Evolutionary conservation across 2,797 vertebrate genomes (phyloP), one percentile per base, ranked within the genome.

Genomic region (Staurois parvus): DNA sequence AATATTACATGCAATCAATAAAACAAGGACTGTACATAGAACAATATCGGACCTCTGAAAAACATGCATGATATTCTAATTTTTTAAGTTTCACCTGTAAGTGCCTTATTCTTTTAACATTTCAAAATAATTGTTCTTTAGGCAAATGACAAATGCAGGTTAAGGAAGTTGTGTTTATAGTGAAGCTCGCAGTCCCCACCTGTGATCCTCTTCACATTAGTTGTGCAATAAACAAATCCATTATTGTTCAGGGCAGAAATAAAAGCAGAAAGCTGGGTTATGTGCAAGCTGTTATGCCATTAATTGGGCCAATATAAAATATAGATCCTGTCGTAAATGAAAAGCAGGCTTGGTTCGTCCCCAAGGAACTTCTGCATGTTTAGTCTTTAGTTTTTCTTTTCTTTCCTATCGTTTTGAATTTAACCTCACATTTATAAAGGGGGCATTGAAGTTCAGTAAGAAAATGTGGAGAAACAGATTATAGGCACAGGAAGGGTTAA

Each of bases 231-330:
- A 76, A 59, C 48, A 59, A 56, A 76, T 76, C 28, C 74, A 76
- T 76, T 59, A 76, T 76, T 29, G 59, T 34, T 59, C 74, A 76
- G 48, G 29, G 48, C 29, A 34, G 74, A 76, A 56, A 76, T 76
- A 52, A 76, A 76, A 76, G 74, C 48, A 56, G 45, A 48, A 48
- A 48, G 45, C 45, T 48, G 74, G 74, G 52, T 76, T 56, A 76
- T 59, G 52, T 56, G 74, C 30, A 76, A 29, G 32, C 76, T 79
- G 64, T 68, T 70, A 72, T n/a, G 48, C 66, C 66, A 48, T 70
- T 72, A 80, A 80, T 80, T 70, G 42, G 67, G 19, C 66, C 78
- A 70, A 80, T 70, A 80, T 80, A 80, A 68, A 72, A 80, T 80
- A 80, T 72, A 80, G 78, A 80, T 80, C 19, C 40, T 56, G n/a